phyloP scores from a whole-genome alignment of 2,797 vertebrate genomes.

The Stomatorhinus walkeri region DNA sequence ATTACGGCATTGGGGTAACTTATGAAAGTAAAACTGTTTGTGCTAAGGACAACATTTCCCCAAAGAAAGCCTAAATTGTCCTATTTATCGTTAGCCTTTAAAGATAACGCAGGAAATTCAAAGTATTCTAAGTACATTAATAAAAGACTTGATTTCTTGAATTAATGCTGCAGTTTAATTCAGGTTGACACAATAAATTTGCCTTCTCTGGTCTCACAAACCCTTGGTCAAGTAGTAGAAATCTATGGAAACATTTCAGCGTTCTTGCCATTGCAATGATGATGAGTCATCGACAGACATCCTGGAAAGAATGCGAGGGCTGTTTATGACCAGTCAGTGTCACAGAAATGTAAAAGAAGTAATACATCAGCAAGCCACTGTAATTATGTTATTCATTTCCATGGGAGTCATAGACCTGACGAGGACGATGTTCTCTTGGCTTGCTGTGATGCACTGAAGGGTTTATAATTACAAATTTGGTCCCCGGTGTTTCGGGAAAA shows the following conservation, averaged over 20 bases:
- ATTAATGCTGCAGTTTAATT: background rate
- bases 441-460: background rate
- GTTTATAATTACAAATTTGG: background rate
- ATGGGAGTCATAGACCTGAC: background rate
- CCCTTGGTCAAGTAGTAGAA: background rate
- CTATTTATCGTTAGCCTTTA: slow-evolving; percentile 5
- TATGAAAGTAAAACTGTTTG: background rate
- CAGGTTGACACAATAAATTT: background rate
- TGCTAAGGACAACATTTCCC: background rate
- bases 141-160: background rate
- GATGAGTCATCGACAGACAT: background rate
- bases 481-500: background rate
- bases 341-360: background rate
- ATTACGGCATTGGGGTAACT: background rate
- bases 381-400: background rate
- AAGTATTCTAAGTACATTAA: background rate
- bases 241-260: background rate
- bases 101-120: background rate
- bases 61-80: background rate
- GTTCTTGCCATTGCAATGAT: background rate
- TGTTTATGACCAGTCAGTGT: background rate
- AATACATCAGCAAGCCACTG: background rate
- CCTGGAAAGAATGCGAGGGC: background rate
- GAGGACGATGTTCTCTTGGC: background rate
- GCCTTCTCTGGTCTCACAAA: background rate